Base-by-base conservation (phyloP, 2,113 vertebrate species). In the Xyliphius kryptos region DNA sequence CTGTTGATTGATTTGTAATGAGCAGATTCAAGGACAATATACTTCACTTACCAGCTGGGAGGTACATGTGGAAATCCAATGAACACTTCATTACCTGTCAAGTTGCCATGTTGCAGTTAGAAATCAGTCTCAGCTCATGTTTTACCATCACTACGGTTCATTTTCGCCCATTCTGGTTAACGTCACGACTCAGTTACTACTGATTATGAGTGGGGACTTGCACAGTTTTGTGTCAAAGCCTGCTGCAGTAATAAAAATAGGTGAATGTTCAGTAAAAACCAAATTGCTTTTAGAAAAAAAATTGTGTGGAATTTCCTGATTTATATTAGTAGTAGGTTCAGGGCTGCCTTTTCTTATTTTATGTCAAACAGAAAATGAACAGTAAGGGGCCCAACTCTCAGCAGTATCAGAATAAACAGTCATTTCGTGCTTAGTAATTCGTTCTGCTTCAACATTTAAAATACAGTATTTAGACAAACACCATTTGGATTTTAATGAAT, bases 321-420 rank as follows among this genome's bases (percentile, higher is more conserved):
- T 32, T 32, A 32, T 32, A 32, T 32, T 32, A 6, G 26, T 6
- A 32, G 2, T 3, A 32, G 4, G 7, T 67, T 57, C 40, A 40
- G 49, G 63, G 60, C 55, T 46, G 59, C 21, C 43, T 61, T 67
- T 52, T 48, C 21, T 40, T 62, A 63, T 67, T 67, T 53, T 71
- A 19, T 57, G 15, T 50, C 47, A 62, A 62, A 71, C 69, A 67
- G 62, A 71, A 63, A 56, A 54, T 26, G 54, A 66, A 66, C 69
- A 72, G 60, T 36, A 40, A 62, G 41, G 61, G 60, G 56, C 49
- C 59, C 17, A 48, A 16, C 47, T 54, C 44, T 50, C 17, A 68
- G 52, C 54, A 52, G 41, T 48, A 55, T 15, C 26, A n/a, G 65
- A 59, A 41, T 32, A 32, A 32, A 32, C 26, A 32, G 7, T 32